Conservation (phyloP, 2,113 vertebrate species). For the Phylloscopus trochilus region DNA sequence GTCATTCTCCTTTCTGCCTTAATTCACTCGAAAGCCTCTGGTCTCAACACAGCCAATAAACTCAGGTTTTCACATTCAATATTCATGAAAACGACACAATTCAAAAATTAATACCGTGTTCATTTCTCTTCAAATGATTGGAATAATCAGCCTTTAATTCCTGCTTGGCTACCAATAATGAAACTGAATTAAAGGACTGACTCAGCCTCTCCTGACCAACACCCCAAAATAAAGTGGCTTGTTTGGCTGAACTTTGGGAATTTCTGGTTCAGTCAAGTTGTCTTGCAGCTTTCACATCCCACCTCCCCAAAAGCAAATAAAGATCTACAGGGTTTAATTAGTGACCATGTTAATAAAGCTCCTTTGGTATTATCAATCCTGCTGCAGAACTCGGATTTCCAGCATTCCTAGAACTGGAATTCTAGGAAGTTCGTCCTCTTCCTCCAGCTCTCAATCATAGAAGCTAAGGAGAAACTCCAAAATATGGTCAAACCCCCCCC, state of each 20-base stretch:
- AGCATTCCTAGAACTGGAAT: background rate
- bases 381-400: background rate
- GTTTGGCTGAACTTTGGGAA: background rate
- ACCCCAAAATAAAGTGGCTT: fast-evolving
- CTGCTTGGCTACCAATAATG: background rate
- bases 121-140: background rate
- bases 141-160: background rate
- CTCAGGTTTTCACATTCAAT: background rate
- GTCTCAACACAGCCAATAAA: background rate
- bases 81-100: background rate
- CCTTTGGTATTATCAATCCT: background rate
- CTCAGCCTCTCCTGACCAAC: background rate
- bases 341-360: background rate
- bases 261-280: background rate
- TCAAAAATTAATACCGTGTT: background rate
- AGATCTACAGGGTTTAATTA: background rate
- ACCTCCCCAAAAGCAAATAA: background rate
- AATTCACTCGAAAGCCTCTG: background rate
- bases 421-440: background rate
- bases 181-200: background rate
- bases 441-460: background rate
- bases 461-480: background rate
- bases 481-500: fast-evolving
- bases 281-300: background rate
- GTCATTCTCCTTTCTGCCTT: background rate